phyloP scores from a whole-genome alignment of 1,140 invertebrate species.

The Drosophila asahinai region DNA sequence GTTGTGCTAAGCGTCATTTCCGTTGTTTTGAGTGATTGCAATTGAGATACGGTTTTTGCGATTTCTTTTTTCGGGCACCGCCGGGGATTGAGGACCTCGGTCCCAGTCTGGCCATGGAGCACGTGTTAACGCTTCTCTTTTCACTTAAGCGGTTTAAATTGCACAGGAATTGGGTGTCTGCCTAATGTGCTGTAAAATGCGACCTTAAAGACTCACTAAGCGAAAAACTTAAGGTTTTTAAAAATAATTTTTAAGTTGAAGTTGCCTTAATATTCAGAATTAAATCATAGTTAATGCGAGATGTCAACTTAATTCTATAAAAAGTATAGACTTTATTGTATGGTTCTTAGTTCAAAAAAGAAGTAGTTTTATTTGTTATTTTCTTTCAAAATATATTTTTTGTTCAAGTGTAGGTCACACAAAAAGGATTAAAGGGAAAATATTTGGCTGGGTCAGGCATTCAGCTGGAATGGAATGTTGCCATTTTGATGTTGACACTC shows the following conservation, averaged over 20 bases:
- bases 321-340: no score
- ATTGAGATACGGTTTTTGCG: slow-evolving; percentile 80
- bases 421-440: slow-evolving; percentile 44
- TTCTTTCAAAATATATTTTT: not conserved
- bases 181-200: slow-evolving; percentile 53
- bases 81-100: slow-evolving; percentile 15
- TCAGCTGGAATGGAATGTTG: slow-evolving; percentile 47
- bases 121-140: slow-evolving; percentile 53
- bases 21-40: slow-evolving; percentile 84
- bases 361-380: no score
- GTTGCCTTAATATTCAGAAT: no score
- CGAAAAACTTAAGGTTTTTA: not conserved
- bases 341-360: no score
- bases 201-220: slow-evolving; percentile 24
- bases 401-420: slow-evolving; percentile 26
- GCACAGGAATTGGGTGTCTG: slow-evolving; percentile 14
- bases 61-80: slow-evolving; percentile 60
- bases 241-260: not conserved
- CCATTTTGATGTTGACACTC: slow-evolving; percentile 55
- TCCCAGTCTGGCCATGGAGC: slow-evolving; percentile 29
- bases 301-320: no score
- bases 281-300: no score
- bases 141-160: slow-evolving; percentile 51
- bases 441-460: slow-evolving; percentile 28
- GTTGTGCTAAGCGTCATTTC: slow-evolving; percentile 83